phyloP scores from a whole-genome alignment of 2,888 invertebrate genomes.

The Xanthorhoe spadicearia region DNA sequence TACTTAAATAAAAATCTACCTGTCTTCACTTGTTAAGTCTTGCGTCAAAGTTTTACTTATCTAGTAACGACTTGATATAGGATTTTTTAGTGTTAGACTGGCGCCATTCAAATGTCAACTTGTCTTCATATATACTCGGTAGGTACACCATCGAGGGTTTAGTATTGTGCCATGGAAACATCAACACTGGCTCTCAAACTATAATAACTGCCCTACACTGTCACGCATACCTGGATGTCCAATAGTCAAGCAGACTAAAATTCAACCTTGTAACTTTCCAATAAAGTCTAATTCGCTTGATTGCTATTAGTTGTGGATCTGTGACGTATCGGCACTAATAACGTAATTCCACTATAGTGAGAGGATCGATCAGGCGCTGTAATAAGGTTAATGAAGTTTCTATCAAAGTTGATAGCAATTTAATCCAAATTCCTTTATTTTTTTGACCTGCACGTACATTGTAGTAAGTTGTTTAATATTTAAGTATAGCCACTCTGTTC shows the following conservation, averaged over 20 bases:
- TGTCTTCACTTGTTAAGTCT: not conserved
- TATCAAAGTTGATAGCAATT: slow-evolving; percentile 11
- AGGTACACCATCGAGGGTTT: not conserved
- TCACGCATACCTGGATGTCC: slow-evolving; percentile 20
- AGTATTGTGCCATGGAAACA: not conserved
- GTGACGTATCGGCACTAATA: slow-evolving; percentile 28
- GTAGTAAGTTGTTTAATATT: not conserved
- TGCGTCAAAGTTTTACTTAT: not conserved
- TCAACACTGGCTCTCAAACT: slow-evolving; percentile 11
- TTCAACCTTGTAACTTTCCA: slow-evolving; percentile 10
- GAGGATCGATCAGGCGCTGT: slow-evolving; percentile 24
- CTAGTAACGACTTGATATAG: not conserved
- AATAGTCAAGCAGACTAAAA: slow-evolving; percentile 16
- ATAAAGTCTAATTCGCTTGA: slow-evolving; percentile 3
- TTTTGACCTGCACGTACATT: not conserved
- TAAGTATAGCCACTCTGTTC: not conserved
- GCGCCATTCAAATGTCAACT: not conserved
- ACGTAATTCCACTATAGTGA: slow-evolving; percentile 17
- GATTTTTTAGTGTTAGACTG: not conserved
- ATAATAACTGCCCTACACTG: slow-evolving; percentile 20
- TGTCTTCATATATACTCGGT: not conserved
- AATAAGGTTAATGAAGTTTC: slow-evolving; percentile 20
- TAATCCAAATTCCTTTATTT: not conserved
- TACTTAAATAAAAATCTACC: not conserved
- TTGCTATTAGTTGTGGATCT: slow-evolving; percentile 22